Base-by-base conservation (phyloP, 2,888 invertebrate species). In the Melipona beecheii region DNA sequence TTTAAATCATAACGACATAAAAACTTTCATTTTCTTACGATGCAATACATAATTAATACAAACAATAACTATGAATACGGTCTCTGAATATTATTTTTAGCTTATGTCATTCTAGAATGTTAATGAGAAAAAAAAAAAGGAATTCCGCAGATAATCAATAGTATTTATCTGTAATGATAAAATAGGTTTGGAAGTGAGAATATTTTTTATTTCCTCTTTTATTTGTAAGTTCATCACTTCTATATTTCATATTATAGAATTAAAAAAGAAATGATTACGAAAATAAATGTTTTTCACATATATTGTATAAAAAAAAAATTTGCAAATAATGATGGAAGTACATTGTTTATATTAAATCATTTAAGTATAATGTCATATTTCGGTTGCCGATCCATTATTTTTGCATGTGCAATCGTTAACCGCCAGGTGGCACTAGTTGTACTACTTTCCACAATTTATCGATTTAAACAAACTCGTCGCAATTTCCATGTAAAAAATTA, bases 261-360 rank as follows among this genome's bases (percentile, higher is more conserved):
- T 87, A 83, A 90, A 88, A 77, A 90, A 81, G 84, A 85, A 86
- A 88, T 88, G 87, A 86, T 88, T 89, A 86, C n/a, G 5, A 88
- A 85, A 88, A 91, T 91, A 92, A 90, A 92, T 91, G 90, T 92
- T 92, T 92, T 91, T 91, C 91, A 91, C 88, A 88, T 84, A 89
- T 87, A 87, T 87, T 89, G 91, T 90, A 58, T 15, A 58, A 58
- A 58, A 56, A 56, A 88, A 81, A 90, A 75, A 86, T 88, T 87
- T 91, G 89, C 90, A 87, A 90, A 90, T 91, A 91, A 89, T 88
- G 85, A 91, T 85, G 75, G 84, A 90, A 87, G 81, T 88, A 83
- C 86, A 86, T 88, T 90, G 86, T 89, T 90, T 87, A 85, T 78
- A 76, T 82, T 77, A 87, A 87, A 88, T 76, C 69, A 70, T 76